Evolutionary conservation across 2,888 invertebrate genomes (phyloP), one percentile per base, ranked within the genome.

Genomic region (Ganaspis brasiliensis): DNA sequence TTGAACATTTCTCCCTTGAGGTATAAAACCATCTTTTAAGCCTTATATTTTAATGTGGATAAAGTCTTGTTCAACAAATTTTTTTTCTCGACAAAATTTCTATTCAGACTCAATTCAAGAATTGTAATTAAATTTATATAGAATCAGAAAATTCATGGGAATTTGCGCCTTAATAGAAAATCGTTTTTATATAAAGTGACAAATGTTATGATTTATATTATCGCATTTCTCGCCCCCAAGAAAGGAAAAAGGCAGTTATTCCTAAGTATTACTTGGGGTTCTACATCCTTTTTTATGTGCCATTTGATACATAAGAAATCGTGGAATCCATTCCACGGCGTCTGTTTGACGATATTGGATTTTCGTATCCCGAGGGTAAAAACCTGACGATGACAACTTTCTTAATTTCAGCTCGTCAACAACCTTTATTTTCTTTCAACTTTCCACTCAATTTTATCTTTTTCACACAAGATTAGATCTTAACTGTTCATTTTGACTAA

Each of bases 361-460:
- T 82, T 79, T 82, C 72, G 21, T 67, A 45, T 77, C 31, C 74
- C 49, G 26, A 52, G 49, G 35, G 72, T 49, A 31, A 59, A 75
- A 75, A 59, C 77, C 77, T 74, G 81, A 73, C 59, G 71, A 72
- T 80, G 83, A 83, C 83, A 79, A 79, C 79, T 82, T 83, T 81
- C 82, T 83, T 83, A 82, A 83, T 82, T 83, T 81, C 78, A 78
- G 71, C 77, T 74, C 79, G 78, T 78, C 78, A 71, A 45, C 24
- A 0, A 24, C 2, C n/a, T 67, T 67, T 67, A 67, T 45, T 67
- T 67, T 67, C 45, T 45, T 67, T 45, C 10, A 45, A 9, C 40
- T 8, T 26, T 45, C n/a, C 24, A 45, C 40, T 45, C 21, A 14
- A 37, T 14, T 24, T 24, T 37, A 21, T 45, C 37, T 19, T 6